Conservation (phyloP, 2,113 vertebrate species). For the Vidua chalybeata region DNA sequence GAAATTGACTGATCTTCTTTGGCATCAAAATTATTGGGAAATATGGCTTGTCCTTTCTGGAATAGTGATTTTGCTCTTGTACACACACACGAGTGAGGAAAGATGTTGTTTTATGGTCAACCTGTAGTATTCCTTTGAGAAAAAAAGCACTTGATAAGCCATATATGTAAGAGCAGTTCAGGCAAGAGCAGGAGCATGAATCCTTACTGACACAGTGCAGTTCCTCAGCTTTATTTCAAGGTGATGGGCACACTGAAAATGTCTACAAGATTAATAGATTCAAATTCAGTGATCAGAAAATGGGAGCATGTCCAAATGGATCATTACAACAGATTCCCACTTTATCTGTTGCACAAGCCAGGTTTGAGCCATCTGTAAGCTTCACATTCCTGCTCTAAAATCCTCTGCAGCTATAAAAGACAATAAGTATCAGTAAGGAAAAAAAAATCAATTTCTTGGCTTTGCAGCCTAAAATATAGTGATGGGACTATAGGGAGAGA, state of each 20-base stretch:
- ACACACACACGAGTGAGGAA: not conserved
- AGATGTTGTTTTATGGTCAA: not conserved
- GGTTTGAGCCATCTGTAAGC: constrained; percentile 30
- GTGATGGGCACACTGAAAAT: constrained; percentile 39
- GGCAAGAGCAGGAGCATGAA: not conserved
- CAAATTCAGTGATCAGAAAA: constrained; percentile 52
- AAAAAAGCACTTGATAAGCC: not conserved
- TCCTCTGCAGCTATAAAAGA: constrained; percentile 42
- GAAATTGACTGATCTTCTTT: constrained; percentile 50
- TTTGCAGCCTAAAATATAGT: constrained; percentile 41
- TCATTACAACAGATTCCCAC: constrained; percentile 51
- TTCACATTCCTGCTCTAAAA: constrained; percentile 17
- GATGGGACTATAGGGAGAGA: not conserved
- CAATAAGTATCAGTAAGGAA: not conserved
- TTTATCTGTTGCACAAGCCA: not conserved
- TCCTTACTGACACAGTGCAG: not conserved
- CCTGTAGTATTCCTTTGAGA: not conserved
- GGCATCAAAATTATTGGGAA: not conserved
- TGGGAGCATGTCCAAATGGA: constrained; percentile 31
- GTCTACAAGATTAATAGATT: constrained; percentile 34
- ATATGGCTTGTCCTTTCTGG: not conserved
- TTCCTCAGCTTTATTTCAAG: constrained; percentile 21
- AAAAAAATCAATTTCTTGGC: constrained; percentile 37
- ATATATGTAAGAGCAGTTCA: constrained; percentile 15
- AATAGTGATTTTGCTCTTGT: not conserved